Conservation (phyloP, 2,888 invertebrate species). For the Brachyptera putata region DNA sequence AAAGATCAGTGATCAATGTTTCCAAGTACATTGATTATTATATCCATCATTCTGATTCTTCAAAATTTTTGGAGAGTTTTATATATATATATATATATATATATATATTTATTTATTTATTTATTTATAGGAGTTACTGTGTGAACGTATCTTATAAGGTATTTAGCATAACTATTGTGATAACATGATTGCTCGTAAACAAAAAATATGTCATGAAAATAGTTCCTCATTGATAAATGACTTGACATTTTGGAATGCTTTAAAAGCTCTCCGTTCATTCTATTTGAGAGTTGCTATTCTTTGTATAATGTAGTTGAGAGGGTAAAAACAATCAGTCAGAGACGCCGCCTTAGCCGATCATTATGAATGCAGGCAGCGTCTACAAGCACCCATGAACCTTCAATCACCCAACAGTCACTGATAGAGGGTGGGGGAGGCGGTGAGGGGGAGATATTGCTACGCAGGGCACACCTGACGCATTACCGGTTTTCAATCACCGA, state of each 20-base stretch:
- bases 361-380: neutral
- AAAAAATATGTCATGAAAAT: too few species aligned
- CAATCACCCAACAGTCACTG: neutral
- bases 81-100: too few species aligned
- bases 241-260: neutral
- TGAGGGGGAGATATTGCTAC: neutral
- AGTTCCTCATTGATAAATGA: conserved; percentile 1
- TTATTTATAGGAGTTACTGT: too few species aligned
- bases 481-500: neutral
- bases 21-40: too few species aligned
- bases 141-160: too few species aligned
- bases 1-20: too few species aligned
- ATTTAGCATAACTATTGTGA: too few species aligned
- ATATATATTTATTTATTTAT: too few species aligned
- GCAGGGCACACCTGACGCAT: conserved; percentile 12
- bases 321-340: conserved; percentile 4
- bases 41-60: too few species aligned
- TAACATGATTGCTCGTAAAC: too few species aligned
- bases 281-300: conserved; percentile 11
- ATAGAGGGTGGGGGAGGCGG: neutral
- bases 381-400: conserved; percentile 1
- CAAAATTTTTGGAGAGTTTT: too few species aligned
- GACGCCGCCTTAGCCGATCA: neutral
- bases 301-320: neutral
- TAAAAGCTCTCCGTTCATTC: neutral